Evolutionary conservation across 2,888 invertebrate genomes (phyloP).

Genomic region (Thera obeliscata): DNA sequence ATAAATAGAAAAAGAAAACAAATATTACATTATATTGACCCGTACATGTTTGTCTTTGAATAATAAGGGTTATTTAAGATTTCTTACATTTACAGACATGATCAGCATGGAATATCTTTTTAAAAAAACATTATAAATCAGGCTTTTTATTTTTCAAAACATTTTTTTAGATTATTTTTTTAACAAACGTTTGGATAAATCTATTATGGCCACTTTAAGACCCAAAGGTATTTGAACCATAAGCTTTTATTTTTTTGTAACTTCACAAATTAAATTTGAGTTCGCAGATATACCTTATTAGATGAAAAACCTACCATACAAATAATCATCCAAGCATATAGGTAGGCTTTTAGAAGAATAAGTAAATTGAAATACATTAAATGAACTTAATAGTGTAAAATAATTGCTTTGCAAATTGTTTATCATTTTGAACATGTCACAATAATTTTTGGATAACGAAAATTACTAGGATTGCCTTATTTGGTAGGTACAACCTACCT

Average conservation of each 20-base stretch:
- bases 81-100: constrained; percentile 21
- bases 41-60: constrained; percentile 21
- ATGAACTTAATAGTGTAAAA: neutral
- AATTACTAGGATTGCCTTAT: neutral
- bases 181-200: constrained; percentile 2
- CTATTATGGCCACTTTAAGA: constrained; percentile 14
- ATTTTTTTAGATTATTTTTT: neutral
- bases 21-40: constrained; percentile 19
- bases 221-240: neutral
- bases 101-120: constrained; percentile 20
- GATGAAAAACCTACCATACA: neutral
- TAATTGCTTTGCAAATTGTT: constrained; percentile 27
- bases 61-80: constrained; percentile 19
- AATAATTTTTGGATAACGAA: neutral
- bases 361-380: constrained; percentile 8
- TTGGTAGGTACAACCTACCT: neutral
- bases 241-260: neutral
- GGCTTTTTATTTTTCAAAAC: constrained; percentile 5
- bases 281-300: neutral
- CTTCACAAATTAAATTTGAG: neutral
- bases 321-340: no score
- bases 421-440: constrained; percentile 17
- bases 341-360: neutral
- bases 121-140: constrained; percentile 2
- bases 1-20: constrained; percentile 21